Evolutionary conservation across 1,140 invertebrate genomes (phyloP).

Genomic region (Xylocopa sonorina): DNA sequence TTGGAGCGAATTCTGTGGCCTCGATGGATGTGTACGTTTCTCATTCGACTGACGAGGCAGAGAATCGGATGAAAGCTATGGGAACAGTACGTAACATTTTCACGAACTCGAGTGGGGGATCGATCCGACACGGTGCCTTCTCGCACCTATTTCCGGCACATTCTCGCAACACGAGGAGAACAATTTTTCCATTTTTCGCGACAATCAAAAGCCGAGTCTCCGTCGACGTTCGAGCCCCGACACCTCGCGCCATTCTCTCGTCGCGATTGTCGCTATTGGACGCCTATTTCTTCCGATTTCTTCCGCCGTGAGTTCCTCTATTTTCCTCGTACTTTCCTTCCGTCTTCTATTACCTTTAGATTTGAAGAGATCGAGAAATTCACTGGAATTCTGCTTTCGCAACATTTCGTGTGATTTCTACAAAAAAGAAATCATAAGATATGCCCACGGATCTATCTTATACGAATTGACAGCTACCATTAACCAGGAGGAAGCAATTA

Average conservation of each 20-base stretch:
- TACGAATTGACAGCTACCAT: no score
- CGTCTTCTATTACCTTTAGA: constrained; percentile 40
- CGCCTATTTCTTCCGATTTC: constrained; percentile 12
- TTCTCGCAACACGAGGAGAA: constrained; percentile 30
- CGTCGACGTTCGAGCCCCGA: constrained; percentile 35
- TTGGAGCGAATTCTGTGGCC: neutral
- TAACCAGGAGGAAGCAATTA: neutral
- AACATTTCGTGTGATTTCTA: neutral
- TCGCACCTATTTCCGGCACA: constrained; percentile 43
- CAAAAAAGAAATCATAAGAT: neutral
- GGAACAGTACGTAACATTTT: constrained; percentile 23
- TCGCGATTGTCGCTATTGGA: constrained; percentile 54
- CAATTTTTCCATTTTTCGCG: constrained; percentile 62
- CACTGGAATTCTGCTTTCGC: constrained; percentile 15
- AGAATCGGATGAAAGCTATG: constrained; percentile 14
- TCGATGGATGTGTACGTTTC: constrained; percentile 19
- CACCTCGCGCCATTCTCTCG: constrained; percentile 38
- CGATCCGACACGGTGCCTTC: constrained; percentile 16
- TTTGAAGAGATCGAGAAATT: constrained; percentile 39
- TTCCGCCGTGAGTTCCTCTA: constrained; percentile 3
- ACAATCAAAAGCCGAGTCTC: constrained; percentile 48
- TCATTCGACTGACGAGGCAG: neutral
- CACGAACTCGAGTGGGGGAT: neutral
- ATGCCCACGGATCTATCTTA: no score
- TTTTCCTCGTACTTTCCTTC: constrained; percentile 40